Base-by-base conservation (phyloP, 2,113 vertebrate species). In the Mola mola region DNA sequence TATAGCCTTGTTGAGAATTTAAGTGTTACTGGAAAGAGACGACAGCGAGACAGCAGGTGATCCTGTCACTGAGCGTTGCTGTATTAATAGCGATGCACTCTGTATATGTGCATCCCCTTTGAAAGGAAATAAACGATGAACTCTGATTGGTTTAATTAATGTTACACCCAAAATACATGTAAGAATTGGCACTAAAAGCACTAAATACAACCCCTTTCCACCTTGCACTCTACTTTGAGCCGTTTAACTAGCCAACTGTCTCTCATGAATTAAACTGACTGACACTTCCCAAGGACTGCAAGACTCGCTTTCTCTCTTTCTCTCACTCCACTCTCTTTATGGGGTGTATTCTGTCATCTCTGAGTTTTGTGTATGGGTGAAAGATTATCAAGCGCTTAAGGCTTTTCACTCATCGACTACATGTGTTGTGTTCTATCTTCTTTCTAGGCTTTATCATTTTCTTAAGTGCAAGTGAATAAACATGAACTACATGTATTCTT, bases 401-500 rank as follows among this genome's bases (percentile, higher is more conserved):
- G 56, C 15, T 74, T 71, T 44, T 29, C 57, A 48, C 61, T 81
- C 56, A 68, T 38, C 49, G n/a, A 13, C 57, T 61, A 42, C 29
- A 73, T 61, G 37, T 59, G 58, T 63, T 79, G 62, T 83, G 67
- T 66, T 61, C 36, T 37, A 24, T 46, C 26, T 41, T 60, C 59
- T 69, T 57, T 68, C 36, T 3, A 15, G 33, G 19, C 12, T 24
- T 77, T 67, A 76, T 79, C 16, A 53, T 72, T 76, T 71, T 69
- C 28, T 38, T 52, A 66, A 72, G 44, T 37, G 16, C 20, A 58
- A 66, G 52, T 43, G 29, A 79, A 78, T 70, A 53, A 77, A 72
- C 42, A 74, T 63, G 42, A 36, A 46, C 42, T n/a, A n/a, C 13
- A 63, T 74, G 16, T 74, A 77, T 82, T 72, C 64, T 66, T 77